Evolutionary conservation across 2,888 invertebrate genomes (phyloP).

Genomic region (Leucoma salicis): DNA sequence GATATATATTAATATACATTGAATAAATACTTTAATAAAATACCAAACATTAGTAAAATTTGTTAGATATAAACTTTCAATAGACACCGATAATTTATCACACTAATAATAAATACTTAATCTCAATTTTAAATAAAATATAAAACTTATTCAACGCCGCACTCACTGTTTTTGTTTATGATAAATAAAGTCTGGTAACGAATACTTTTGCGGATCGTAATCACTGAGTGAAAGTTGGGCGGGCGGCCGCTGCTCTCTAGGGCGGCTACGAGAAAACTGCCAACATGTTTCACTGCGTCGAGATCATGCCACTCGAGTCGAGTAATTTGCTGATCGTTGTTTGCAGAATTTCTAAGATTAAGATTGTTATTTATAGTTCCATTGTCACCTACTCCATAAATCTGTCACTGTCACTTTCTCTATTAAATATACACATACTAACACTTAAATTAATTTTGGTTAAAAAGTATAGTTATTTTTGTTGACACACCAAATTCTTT

Average conservation of each 20-base stretch:
- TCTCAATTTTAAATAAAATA: too few relatives aligned
- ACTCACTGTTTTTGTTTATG: constrained; percentile 4
- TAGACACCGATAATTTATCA: not conserved
- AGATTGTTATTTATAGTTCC: not conserved
- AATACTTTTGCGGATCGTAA: constrained; percentile 14
- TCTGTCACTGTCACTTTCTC: too few relatives aligned
- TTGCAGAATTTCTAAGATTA: not conserved
- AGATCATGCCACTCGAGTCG: constrained; percentile 6
- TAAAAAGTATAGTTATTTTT: too few relatives aligned
- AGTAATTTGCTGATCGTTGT: not conserved
- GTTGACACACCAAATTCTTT: too few relatives aligned
- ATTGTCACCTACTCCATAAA: too few relatives aligned
- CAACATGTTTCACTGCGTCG: not conserved
- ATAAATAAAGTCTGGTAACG: not conserved
- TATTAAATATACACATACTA: too few relatives aligned
- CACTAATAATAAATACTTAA: not conserved
- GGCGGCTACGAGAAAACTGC: constrained; percentile 41
- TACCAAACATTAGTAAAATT: not conserved
- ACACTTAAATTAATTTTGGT: too few relatives aligned
- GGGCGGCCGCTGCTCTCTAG: constrained; percentile 33
- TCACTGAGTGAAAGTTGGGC: constrained; percentile 14
- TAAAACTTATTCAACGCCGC: too few relatives aligned
- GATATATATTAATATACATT: not conserved
- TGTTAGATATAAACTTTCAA: not conserved
- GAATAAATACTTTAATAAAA: not conserved